phyloP scores from a whole-genome alignment of 2,888 invertebrate species.

The Acleris holmiana region DNA sequence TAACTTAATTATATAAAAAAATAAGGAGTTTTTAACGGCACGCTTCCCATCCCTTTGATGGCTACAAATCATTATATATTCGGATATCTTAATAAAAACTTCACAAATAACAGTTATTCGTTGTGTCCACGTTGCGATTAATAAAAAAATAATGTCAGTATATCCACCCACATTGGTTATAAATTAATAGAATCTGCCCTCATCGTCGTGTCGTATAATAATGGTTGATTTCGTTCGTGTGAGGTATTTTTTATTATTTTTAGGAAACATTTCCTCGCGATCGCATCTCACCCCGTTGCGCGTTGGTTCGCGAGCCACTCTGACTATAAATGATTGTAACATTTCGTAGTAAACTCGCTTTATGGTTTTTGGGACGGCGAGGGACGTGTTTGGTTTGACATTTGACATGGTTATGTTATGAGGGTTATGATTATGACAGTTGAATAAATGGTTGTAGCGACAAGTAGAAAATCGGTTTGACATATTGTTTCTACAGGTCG shows the following conservation, averaged over 20 bases:
- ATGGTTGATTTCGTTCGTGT: constrained; percentile 78
- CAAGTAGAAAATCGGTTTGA: neutral
- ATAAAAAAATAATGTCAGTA: constrained; percentile 77
- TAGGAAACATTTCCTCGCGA: constrained; percentile 65
- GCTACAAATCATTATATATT: constrained; percentile 41
- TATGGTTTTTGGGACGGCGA: neutral
- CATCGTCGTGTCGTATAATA: constrained; percentile 78
- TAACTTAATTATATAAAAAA: neutral
- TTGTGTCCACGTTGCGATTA: constrained; percentile 58
- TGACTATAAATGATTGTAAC: constrained; percentile 31
- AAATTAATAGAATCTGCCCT: constrained; percentile 83
- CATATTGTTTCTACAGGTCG: too few relatives aligned
- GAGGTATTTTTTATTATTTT: constrained; percentile 82
- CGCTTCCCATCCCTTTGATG: neutral
- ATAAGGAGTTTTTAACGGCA: constrained; percentile 5
- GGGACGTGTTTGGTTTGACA: constrained; percentile 4
- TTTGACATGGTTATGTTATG: constrained; percentile 6
- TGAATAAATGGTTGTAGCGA: neutral
- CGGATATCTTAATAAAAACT: constrained; percentile 68
- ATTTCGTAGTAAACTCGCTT: constrained; percentile 16
- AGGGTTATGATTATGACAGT: neutral
- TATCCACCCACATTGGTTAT: constrained; percentile 84
- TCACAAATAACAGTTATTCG: constrained; percentile 69
- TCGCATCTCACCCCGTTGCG: constrained; percentile 62
- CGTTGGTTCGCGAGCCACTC: constrained; percentile 58